Evolutionary conservation across 2,888 invertebrate species (phyloP), one percentile per base, ranked within the genome.

Genomic region (Belgica antarctica): DNA sequence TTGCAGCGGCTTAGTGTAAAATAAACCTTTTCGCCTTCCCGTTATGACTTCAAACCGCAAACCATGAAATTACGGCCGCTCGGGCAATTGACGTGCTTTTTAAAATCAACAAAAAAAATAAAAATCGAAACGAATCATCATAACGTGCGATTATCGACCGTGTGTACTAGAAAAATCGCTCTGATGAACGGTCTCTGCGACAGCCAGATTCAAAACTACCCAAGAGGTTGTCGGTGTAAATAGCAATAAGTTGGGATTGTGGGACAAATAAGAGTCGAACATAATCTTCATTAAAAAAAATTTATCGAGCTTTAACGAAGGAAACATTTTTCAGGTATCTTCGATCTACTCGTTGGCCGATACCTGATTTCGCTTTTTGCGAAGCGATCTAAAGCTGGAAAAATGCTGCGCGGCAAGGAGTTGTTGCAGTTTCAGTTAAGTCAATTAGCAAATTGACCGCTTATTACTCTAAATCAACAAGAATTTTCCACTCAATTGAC

Each of bases 101-200:
- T 19, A 52, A 68, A 52, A 28, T 25, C 46, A 68, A 68, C 68
- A 46, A 28, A 68, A 46, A 66, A n/a, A 52, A 27, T 24, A 63
- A 41, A 34, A 31, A 34, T 8, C 31, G 27, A 31, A 27, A 7
- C 1, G 28, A 63, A 19, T 34, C 5, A 52, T 52, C 52, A 68
- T 25, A 68, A 57, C 8, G 27, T n/a, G 19, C 46, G 63, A 68
- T 68, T 68, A 68, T 57, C 34, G 34, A 27, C 17, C 25, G 52
- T 68, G 22, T 10, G 47, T 68, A 31, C 47, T 17, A 57, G 46
- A 68, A 68, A 46, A 31, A 52, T 3, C 22, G 12, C 47, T 27
- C 68, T 68, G 68, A 57, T 57, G 52, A 57, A 68, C 52, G 47
- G 68, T 68, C 34, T 34, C 52, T 68, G 68, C 68, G 24, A 5